Conservation (phyloP, 2,113 vertebrate genomes). For the Neoarius graeffei region DNA sequence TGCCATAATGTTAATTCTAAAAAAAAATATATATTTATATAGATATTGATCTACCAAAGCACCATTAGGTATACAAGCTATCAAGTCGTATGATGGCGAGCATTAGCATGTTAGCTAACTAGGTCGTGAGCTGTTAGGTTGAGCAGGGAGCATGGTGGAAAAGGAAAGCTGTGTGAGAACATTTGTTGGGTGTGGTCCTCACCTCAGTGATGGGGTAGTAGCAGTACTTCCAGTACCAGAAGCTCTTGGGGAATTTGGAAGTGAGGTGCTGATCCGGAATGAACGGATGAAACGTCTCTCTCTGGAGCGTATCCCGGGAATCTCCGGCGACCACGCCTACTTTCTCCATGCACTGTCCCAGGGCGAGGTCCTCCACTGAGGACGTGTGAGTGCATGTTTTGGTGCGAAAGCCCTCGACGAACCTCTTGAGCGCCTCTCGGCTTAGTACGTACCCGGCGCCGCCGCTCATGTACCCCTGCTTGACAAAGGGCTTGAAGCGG, state of each 20-base stretch:
- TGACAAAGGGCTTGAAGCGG: constrained; percentile 72
- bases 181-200: constrained; percentile 46
- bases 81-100: too few relatives aligned
- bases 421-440: constrained; percentile 68
- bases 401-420: constrained; percentile 67
- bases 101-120: too few relatives aligned
- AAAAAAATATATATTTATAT: too few relatives aligned
- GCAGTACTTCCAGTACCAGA: constrained; percentile 84
- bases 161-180: not conserved
- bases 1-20: too few relatives aligned
- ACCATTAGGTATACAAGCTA: too few relatives aligned
- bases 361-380: constrained; percentile 74
- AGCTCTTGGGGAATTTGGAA: constrained; percentile 71
- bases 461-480: constrained; percentile 83
- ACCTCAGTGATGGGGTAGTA: constrained; percentile 81
- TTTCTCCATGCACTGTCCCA: constrained; percentile 80
- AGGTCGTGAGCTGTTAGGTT: too few relatives aligned
- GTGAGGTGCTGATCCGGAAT: constrained; percentile 75
- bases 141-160: too few relatives aligned
- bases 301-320: constrained; percentile 66
- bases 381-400: constrained; percentile 70
- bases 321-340: constrained; percentile 74
- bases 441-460: constrained; percentile 78
- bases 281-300: constrained; percentile 79
- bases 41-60: too few relatives aligned